Percentiles rank a stretch among this genome's conserved stretches.
phyloP scores from a whole-genome alignment of 2,888 invertebrate species.

The Pegoplata infirma region DNA sequence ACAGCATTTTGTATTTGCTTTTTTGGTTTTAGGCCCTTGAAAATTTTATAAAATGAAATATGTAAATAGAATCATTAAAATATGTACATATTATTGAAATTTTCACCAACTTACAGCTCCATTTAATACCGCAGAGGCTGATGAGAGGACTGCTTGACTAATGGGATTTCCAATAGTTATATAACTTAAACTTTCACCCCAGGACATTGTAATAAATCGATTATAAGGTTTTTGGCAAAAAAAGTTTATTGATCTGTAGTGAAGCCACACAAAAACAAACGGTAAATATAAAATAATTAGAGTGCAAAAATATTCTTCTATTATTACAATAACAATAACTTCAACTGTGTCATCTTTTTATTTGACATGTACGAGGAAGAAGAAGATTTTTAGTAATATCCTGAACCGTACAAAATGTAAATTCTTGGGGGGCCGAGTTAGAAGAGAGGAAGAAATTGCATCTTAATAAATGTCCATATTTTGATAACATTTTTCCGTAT shows the following conservation, averaged over 20 bases:
- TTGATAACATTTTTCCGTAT: no score
- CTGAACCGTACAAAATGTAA: no score
- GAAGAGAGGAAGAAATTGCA: no score
- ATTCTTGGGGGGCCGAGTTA: no score
- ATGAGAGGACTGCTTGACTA: slow-evolving; percentile 70
- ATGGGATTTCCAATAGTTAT: slow-evolving; percentile 74
- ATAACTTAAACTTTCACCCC: slow-evolving; percentile 72
- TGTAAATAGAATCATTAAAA: no score
- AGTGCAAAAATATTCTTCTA: background rate
- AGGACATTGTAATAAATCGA: slow-evolving; percentile 66
- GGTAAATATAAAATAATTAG: background rate
- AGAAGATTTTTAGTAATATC: no score
- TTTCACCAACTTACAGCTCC: slow-evolving; percentile 68
- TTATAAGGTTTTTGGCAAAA: background rate
- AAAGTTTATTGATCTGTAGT: background rate
- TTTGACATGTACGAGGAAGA: no score
- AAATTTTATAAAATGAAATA: slow-evolving; percentile 27
- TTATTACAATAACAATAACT: background rate
- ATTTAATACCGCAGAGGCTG: slow-evolving; percentile 67
- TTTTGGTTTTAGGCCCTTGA: slow-evolving; percentile 68
- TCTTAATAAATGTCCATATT: no score
- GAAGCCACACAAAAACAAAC: background rate
- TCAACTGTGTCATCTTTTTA: no score
- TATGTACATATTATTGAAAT: background rate
- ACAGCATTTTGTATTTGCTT: slow-evolving; percentile 44